Conservation (phyloP, 1,140 invertebrate species). For the Wasmannia auropunctata region DNA sequence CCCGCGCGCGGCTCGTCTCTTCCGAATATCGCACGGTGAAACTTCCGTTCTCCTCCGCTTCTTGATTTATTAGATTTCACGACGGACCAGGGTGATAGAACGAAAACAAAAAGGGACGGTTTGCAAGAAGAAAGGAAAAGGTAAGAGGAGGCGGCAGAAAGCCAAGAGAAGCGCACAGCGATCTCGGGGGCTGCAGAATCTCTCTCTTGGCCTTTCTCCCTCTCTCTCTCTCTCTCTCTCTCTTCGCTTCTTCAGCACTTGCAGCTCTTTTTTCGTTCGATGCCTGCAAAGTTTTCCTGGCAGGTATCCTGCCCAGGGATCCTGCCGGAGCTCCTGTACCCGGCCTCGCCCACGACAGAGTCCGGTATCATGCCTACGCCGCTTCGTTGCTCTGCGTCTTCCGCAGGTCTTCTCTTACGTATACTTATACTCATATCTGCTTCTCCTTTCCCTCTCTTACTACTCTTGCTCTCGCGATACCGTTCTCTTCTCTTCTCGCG, state of each 20-base stretch:
- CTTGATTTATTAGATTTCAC: conserved; percentile 65
- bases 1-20: background rate
- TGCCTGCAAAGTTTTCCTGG: conserved; percentile 65
- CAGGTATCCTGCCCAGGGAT: conserved; percentile 59
- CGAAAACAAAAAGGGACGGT: conserved; percentile 13
- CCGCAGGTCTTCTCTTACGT: conserved; percentile 48
- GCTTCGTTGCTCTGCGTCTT: conserved; percentile 58
- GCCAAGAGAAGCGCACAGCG: conserved; percentile 48
- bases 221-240: background rate
- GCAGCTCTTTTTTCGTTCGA: conserved; percentile 59
- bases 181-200: conserved; percentile 59
- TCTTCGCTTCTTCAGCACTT: conserved; percentile 13
- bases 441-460: background rate
- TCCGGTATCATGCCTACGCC: conserved; percentile 52
- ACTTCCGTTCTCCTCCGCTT: conserved; percentile 30
- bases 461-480: conserved; percentile 52
- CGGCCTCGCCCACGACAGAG: conserved; percentile 55
- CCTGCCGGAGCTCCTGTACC: conserved; percentile 6
- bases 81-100: conserved; percentile 25
- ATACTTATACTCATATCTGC: background rate
- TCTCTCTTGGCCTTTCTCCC: conserved; percentile 64
- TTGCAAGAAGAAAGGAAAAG: conserved; percentile 41
- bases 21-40: conserved; percentile 62
- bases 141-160: conserved; percentile 18
- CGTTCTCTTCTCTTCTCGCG: conserved; percentile 37